Percentiles rank a stretch among this genome's conserved stretches.
Evolutionary conservation across 1,140 invertebrate genomes (phyloP).

Genomic region (Philaenus spumarius): DNA sequence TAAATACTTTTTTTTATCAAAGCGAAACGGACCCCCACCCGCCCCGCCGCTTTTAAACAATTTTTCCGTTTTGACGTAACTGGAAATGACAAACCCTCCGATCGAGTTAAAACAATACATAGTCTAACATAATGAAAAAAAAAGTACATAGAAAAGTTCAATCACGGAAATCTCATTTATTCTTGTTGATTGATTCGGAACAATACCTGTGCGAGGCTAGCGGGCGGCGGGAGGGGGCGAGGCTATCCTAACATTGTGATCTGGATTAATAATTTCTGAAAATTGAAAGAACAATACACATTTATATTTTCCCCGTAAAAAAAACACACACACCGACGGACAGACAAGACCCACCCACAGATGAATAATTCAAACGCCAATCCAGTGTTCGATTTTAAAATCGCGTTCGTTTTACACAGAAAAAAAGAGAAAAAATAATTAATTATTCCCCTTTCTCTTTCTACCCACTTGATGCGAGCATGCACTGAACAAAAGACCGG

Average conservation of each 20-base stretch:
- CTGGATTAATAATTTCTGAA: too few species aligned
- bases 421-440: constrained; percentile 11
- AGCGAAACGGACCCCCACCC: too few species aligned
- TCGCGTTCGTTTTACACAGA: too few species aligned
- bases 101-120: constrained; percentile 14
- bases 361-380: constrained; percentile 12
- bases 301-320: too few species aligned
- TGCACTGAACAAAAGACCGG: constrained; percentile 8
- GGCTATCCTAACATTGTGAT: too few species aligned
- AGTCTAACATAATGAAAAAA: constrained; percentile 15
- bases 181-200: constrained; percentile 13
- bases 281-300: too few species aligned
- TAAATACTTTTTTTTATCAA: too few species aligned
- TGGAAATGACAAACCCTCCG: constrained; percentile 13
- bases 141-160: constrained; percentile 1
- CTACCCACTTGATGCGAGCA: neutral
- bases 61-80: neutral
- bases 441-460: constrained; percentile 7
- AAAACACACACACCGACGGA: too few species aligned
- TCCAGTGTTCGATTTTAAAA: constrained; percentile 13
- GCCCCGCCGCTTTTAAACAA: too few species aligned
- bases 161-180: constrained; percentile 16
- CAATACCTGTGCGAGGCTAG: neutral
- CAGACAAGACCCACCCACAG: neutral
- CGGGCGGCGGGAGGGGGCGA: too few species aligned